phyloP scores from a whole-genome alignment of 64 coral and sea anemone genomes.

The Montipora sp. region DNA sequence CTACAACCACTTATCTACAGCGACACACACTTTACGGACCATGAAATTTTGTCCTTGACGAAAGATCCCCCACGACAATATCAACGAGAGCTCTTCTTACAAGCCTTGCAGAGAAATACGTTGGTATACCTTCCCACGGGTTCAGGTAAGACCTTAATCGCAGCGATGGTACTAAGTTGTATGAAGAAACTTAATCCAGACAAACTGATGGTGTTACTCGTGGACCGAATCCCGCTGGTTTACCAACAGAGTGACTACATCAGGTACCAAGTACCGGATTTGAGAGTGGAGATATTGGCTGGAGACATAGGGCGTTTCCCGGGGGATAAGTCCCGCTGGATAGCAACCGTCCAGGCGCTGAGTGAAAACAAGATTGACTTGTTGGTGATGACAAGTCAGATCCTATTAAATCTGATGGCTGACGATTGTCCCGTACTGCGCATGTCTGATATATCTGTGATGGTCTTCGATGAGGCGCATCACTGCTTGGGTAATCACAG shows the following conservation, averaged over 20 bases:
- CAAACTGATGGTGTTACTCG: slow-evolving; percentile 89
- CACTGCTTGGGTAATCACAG: slow-evolving; percentile 89
- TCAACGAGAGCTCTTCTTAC: slow-evolving; percentile 80
- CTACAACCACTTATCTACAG: slow-evolving; percentile 78
- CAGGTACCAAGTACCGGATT: slow-evolving; percentile 63
- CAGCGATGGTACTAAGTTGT: slow-evolving; percentile 86
- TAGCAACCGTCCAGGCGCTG: slow-evolving; percentile 52
- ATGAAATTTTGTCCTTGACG: slow-evolving; percentile 62
- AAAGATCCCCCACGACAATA: slow-evolving; percentile 75
- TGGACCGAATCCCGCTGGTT: slow-evolving; percentile 86
- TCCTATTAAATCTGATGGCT: slow-evolving; percentile 86
- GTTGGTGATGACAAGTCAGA: slow-evolving; percentile 88
- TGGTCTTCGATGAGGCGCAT: slow-evolving; percentile 94
- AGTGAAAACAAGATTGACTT: slow-evolving; percentile 75
- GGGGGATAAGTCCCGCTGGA: slow-evolving; percentile 65
- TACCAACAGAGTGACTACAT: slow-evolving; percentile 97
- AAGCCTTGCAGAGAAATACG: slow-evolving; percentile 84
- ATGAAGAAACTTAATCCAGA: slow-evolving; percentile 91
- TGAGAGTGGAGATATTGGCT: slow-evolving; percentile 82
- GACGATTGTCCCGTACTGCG: slow-evolving; percentile 55
- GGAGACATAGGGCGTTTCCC: slow-evolving; percentile 75
- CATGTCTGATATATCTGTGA: slow-evolving; percentile 77
- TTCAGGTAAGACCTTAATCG: slow-evolving; percentile 92
- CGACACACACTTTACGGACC: slow-evolving; percentile 40
- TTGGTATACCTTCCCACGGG: slow-evolving; percentile 92